phyloP scores from a whole-genome alignment of 2,888 invertebrate genomes.

The Brachyptera putata region DNA sequence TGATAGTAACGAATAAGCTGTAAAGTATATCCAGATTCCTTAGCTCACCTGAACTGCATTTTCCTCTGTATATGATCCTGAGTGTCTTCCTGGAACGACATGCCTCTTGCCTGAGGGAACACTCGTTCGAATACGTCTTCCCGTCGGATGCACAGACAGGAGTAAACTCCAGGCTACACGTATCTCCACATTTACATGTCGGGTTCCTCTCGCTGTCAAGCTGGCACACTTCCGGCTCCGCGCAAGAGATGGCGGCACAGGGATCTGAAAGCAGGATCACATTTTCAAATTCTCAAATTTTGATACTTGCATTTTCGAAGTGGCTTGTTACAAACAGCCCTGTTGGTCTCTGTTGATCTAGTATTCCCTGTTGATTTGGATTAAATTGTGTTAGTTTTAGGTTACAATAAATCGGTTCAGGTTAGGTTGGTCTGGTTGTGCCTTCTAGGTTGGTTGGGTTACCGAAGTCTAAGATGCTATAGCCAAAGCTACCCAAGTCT shows the following conservation, averaged over 20 bases:
- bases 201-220: conserved; percentile 73
- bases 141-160: conserved; percentile 71
- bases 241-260: conserved; percentile 72
- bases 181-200: conserved; percentile 73
- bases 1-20: not conserved
- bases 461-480: no score
- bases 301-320: no score
- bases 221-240: conserved; percentile 76
- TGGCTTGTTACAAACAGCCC: no score
- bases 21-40: no score
- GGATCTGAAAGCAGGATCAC: conserved; percentile 73
- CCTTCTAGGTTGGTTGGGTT: no score
- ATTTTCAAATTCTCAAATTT: no score
- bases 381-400: no score
- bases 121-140: conserved; percentile 76
- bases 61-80: conserved; percentile 74
- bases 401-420: no score
- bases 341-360: no score
- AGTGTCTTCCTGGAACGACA: conserved; percentile 70
- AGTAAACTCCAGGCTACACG: conserved; percentile 67
- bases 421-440: no score
- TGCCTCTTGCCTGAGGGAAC: conserved; percentile 71
- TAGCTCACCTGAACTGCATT: conserved; percentile 76
- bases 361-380: no score
- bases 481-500: no score